Conservation (phyloP, 2,888 invertebrate species). For the Nymphalis polychloros region DNA sequence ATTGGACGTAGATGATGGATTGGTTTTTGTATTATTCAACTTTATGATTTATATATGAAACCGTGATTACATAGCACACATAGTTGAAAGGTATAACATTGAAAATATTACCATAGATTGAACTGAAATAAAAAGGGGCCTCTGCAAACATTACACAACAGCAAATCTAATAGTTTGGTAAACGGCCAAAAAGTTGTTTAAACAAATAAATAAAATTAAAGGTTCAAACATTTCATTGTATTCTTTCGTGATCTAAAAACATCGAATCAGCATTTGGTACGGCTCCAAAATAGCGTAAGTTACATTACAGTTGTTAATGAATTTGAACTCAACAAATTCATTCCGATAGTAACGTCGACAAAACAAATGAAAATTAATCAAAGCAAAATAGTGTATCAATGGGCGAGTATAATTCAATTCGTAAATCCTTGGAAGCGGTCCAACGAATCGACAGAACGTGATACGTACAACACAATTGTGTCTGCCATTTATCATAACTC, state of each 20-base stretch:
- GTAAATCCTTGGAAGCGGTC: constrained; percentile 57
- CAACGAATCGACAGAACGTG: constrained; percentile 51
- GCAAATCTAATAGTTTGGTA: constrained; percentile 31
- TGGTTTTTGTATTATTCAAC: no score
- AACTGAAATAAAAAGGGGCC: neutral
- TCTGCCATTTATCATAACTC: constrained; percentile 41
- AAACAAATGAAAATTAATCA: constrained; percentile 51
- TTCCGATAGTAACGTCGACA: constrained; percentile 23
- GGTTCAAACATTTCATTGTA: constrained; percentile 22
- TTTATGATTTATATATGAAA: no score
- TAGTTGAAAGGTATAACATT: no score
- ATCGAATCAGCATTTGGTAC: constrained; percentile 23
- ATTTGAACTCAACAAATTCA: constrained; percentile 8
- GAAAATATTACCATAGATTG: neutral
- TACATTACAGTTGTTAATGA: constrained; percentile 10
- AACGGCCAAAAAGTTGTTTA: constrained; percentile 30
- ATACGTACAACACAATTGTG: constrained; percentile 41
- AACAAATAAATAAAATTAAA: constrained; percentile 30
- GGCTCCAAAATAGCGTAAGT: constrained; percentile 16
- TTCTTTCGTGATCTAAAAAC: constrained; percentile 21
- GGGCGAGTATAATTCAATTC: constrained; percentile 48
- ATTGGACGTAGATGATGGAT: no score
- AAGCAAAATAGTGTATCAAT: constrained; percentile 52
- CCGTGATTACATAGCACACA: no score
- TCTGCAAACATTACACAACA: constrained; percentile 23